phyloP scores from a whole-genome alignment of 2,797 vertebrate species.

The Tinamus major region DNA sequence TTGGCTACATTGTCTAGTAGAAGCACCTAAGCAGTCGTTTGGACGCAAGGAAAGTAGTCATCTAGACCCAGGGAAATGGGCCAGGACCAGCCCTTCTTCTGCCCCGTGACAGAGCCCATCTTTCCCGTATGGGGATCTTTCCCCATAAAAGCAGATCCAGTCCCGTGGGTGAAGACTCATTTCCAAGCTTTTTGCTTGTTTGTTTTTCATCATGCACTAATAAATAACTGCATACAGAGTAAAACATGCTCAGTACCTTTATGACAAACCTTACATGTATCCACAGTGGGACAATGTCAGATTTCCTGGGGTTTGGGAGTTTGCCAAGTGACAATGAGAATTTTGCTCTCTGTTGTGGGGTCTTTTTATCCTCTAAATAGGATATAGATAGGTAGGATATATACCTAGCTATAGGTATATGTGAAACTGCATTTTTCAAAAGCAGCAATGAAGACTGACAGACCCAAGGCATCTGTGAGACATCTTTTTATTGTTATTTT shows the following conservation, averaged over 20 bases:
- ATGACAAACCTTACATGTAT: neutral
- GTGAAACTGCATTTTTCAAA: neutral
- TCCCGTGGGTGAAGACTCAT: neutral
- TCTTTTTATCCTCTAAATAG: neutral
- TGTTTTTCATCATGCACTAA: neutral
- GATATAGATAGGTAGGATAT: too few relatives aligned
- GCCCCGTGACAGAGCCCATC: rapidly evolving
- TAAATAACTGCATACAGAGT: neutral
- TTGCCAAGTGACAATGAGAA: neutral
- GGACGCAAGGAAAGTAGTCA: too few relatives aligned
- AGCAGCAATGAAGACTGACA: neutral
- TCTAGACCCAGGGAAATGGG: neutral
- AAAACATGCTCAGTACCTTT: neutral
- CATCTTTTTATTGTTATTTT: neutral
- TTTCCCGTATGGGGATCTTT: neutral
- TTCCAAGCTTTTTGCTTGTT: neutral
- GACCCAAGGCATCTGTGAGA: neutral
- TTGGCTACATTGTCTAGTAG: neutral
- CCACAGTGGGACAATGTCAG: neutral
- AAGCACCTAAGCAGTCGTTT: neutral
- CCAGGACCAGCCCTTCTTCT: neutral
- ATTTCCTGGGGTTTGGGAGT: slow-evolving; percentile 15
- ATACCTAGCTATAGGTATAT: neutral
- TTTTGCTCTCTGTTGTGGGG: neutral
- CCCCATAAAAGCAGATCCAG: neutral